These are phyloP conservation scores for Andricus quercusramuli DNA, from an alignment of 2,888 invertebrate genomes.

Conservation along the genomic window DNA sequence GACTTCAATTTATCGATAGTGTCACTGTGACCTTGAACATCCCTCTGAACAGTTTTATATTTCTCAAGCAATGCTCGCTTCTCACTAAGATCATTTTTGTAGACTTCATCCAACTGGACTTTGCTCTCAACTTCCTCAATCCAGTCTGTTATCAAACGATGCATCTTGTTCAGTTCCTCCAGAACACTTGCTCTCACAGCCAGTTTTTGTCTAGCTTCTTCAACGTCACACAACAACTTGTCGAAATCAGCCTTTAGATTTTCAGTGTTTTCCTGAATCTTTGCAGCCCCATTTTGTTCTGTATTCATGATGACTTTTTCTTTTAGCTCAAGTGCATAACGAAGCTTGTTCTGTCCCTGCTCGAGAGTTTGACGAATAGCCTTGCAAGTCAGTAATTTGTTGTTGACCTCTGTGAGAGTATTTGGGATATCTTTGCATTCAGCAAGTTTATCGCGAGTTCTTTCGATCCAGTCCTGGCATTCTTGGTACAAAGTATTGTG, in stretches of 20 bases:
- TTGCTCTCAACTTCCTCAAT: slow-evolving; percentile 93
- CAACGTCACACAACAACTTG: slow-evolving; percentile 89
- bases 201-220: slow-evolving; percentile 88
- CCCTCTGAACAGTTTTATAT: slow-evolving; percentile 89
- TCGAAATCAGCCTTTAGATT: slow-evolving; percentile 94
- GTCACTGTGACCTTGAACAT: slow-evolving; percentile 89
- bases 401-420: slow-evolving; percentile 90
- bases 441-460: slow-evolving; percentile 91
- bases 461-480: slow-evolving; percentile 95
- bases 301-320: slow-evolving; percentile 97
- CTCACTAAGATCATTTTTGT: slow-evolving; percentile 92
- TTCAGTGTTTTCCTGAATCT: slow-evolving; percentile 95
- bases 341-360: slow-evolving; percentile 92
- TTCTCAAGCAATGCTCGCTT: slow-evolving; percentile 94
- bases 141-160: slow-evolving; percentile 92
- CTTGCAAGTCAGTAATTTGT: slow-evolving; percentile 91
- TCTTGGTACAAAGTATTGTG: slow-evolving; percentile 95
- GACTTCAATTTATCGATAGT: slow-evolving; percentile 88
- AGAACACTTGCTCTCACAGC: slow-evolving; percentile 88
- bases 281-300: slow-evolving; percentile 91
- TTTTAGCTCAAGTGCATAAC: slow-evolving; percentile 93
- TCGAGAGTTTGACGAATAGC: slow-evolving; percentile 94
- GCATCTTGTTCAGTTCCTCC: slow-evolving; percentile 92
- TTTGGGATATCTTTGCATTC: slow-evolving; percentile 90
- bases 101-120: slow-evolving; percentile 86